Evolutionary conservation across 2,888 invertebrate species (phyloP).

Genomic region (Coenonympha arcania): DNA sequence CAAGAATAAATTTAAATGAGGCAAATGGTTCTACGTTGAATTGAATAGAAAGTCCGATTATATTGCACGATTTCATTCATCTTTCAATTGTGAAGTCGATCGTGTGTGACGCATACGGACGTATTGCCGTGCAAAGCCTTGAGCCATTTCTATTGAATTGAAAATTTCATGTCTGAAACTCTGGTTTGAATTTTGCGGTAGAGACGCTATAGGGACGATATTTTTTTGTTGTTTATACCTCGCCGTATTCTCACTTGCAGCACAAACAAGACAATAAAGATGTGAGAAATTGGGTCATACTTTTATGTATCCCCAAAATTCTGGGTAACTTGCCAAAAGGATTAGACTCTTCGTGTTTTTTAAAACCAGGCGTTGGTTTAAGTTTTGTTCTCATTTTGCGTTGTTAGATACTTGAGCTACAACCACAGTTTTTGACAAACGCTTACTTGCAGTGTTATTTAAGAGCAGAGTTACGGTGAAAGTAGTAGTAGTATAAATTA

Average conservation of each 20-base stretch:
- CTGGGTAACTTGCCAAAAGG: too few species aligned
- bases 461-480: too few species aligned
- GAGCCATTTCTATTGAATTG: constrained; percentile 71
- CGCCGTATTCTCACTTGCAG: neutral
- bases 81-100: constrained; percentile 66
- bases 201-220: neutral
- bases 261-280: too few species aligned
- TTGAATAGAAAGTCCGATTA: constrained; percentile 32
- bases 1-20: constrained; percentile 4
- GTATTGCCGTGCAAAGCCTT: constrained; percentile 72
- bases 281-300: too few species aligned
- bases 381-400: too few species aligned
- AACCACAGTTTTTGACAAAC: too few species aligned
- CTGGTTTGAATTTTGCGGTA: constrained; percentile 36
- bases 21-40: constrained; percentile 9
- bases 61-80: constrained; percentile 66
- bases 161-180: constrained; percentile 66
- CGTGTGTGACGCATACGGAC: constrained; percentile 67
- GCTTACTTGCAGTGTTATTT: too few species aligned
- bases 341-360: too few species aligned
- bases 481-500: too few species aligned
- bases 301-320: too few species aligned
- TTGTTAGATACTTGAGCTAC: too few species aligned
- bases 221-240: neutral
- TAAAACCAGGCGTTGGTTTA: too few species aligned